phyloP scores from a whole-genome alignment of 2,113 vertebrate species.

The Neoarius graeffei region DNA sequence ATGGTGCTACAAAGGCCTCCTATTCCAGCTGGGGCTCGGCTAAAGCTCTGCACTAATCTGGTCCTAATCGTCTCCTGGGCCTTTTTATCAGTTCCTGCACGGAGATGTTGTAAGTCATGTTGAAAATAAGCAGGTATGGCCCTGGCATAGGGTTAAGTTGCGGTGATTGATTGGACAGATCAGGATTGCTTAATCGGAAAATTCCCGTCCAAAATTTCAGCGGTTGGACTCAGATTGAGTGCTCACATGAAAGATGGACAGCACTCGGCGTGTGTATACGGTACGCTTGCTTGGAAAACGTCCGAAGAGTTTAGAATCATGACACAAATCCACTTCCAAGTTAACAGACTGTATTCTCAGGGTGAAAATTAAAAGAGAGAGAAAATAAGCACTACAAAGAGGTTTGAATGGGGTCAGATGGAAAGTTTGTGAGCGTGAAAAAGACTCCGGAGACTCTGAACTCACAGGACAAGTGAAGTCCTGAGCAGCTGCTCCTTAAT shows the following conservation, averaged over 20 bases:
- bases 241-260: background rate
- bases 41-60: slow-evolving; percentile 57
- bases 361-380: slow-evolving; percentile 7
- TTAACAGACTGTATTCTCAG: slow-evolving; percentile 22
- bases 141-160: background rate
- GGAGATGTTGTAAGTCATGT: slow-evolving; percentile 6
- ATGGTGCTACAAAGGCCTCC: slow-evolving; percentile 60
- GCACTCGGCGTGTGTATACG: background rate
- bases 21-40: slow-evolving; percentile 57
- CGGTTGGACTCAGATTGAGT: background rate
- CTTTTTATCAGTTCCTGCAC: slow-evolving; percentile 45
- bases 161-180: slow-evolving; percentile 23
- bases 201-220: background rate
- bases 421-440: slow-evolving; percentile 35
- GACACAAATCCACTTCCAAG: slow-evolving; percentile 20
- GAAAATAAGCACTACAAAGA: slow-evolving; percentile 13
- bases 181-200: background rate
- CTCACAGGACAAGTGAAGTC: slow-evolving; percentile 19
- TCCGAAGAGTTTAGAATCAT: background rate
- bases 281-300: background rate
- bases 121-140: slow-evolving; percentile 21
- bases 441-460: slow-evolving; percentile 25
- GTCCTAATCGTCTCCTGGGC: slow-evolving; percentile 55
- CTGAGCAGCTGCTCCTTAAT: slow-evolving; percentile 41
- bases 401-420: slow-evolving; percentile 28